Percentiles rank a stretch among this genome's conserved stretches.
Evolutionary conservation across 1,140 invertebrate species (phyloP).

Genomic region (Leptopilina boulardi): DNA sequence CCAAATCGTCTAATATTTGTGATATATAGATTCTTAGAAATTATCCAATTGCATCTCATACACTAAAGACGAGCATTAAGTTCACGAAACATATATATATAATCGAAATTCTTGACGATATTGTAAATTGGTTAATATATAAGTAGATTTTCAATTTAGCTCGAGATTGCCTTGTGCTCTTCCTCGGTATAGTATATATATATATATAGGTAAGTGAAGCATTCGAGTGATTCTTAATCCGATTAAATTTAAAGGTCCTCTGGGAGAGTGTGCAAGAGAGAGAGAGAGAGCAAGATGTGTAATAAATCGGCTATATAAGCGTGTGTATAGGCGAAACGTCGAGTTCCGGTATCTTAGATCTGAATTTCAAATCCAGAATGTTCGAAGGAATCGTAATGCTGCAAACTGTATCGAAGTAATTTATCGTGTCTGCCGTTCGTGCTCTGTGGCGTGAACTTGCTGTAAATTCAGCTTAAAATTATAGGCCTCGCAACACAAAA

Average conservation of each 20-base stretch:
- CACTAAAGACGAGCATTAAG: too few species aligned
- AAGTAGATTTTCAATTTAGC: too few species aligned
- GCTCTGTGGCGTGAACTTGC: slow-evolving; percentile 17
- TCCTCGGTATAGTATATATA: neutral
- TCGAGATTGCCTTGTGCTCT: too few species aligned
- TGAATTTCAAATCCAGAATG: slow-evolving; percentile 24
- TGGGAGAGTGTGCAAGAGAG: too few species aligned
- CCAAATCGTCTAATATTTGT: too few species aligned
- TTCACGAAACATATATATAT: too few species aligned
- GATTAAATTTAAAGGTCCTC: slow-evolving; percentile 26
- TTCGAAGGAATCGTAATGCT: slow-evolving; percentile 30
- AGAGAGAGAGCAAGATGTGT: too few species aligned
- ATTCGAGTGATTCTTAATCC: slow-evolving; percentile 23
- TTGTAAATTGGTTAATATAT: too few species aligned
- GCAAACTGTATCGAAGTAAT: slow-evolving; percentile 28
- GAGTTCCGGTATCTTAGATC: slow-evolving; percentile 27
- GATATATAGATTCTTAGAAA: too few species aligned
- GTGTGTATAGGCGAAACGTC: slow-evolving; percentile 14
- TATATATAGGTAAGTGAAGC: neutral
- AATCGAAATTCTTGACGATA: too few species aligned
- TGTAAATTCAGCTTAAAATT: slow-evolving; percentile 9
- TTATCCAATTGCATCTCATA: too few species aligned
- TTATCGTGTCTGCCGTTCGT: slow-evolving; percentile 8
- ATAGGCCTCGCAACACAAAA: neutral
- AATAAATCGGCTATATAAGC: slow-evolving; percentile 8